phyloP scores from a whole-genome alignment of 2,888 invertebrate species.

The Incurvaria masculella region DNA sequence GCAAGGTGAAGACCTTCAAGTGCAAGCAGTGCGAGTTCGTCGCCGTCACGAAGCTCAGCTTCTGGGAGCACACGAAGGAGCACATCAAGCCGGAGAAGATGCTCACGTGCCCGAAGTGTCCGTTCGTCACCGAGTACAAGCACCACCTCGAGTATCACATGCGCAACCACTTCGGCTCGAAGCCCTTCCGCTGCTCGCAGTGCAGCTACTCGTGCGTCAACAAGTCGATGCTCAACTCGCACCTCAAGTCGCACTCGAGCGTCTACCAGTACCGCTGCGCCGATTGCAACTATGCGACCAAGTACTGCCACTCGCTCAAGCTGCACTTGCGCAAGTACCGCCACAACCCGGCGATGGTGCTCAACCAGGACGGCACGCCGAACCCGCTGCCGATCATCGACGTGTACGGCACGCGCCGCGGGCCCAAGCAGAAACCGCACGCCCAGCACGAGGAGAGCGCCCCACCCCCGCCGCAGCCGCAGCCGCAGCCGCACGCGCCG shows the following conservation, averaged over 20 bases:
- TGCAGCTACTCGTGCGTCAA: slow-evolving; percentile 94
- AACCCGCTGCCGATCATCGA: slow-evolving; percentile 87
- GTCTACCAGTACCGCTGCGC: slow-evolving; percentile 91
- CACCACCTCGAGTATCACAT: slow-evolving; percentile 98
- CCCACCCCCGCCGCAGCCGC: slow-evolving; percentile 26
- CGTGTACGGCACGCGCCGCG: slow-evolving; percentile 85
- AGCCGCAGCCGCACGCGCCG: slow-evolving; percentile 23
- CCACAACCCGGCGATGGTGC: slow-evolving; percentile 87
- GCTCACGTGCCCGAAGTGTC: slow-evolving; percentile 87
- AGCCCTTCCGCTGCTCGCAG: slow-evolving; percentile 91
- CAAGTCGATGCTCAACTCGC: slow-evolving; percentile 98
- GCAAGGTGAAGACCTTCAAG: slow-evolving; percentile 83
- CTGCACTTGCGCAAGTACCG: slow-evolving; percentile 89
- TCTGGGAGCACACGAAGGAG: slow-evolving; percentile 87
- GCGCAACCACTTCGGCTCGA: slow-evolving; percentile 90
- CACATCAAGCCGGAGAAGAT: slow-evolving; percentile 95
- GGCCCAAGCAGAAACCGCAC: slow-evolving; percentile 66
- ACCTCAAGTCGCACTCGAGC: slow-evolving; percentile 92
- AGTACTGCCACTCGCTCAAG: slow-evolving; percentile 97
- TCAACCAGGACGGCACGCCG: slow-evolving; percentile 85
- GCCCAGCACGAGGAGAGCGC: slow-evolving; percentile 35
- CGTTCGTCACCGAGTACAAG: slow-evolving; percentile 98
- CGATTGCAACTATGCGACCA: slow-evolving; percentile 94
- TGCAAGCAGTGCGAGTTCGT: slow-evolving; percentile 91
- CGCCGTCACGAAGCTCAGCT: slow-evolving; percentile 84